Evolutionary conservation across 2,797 vertebrate species (phyloP), one percentile per base, ranked within the genome.

Genomic region (Sibirionetta formosa): DNA sequence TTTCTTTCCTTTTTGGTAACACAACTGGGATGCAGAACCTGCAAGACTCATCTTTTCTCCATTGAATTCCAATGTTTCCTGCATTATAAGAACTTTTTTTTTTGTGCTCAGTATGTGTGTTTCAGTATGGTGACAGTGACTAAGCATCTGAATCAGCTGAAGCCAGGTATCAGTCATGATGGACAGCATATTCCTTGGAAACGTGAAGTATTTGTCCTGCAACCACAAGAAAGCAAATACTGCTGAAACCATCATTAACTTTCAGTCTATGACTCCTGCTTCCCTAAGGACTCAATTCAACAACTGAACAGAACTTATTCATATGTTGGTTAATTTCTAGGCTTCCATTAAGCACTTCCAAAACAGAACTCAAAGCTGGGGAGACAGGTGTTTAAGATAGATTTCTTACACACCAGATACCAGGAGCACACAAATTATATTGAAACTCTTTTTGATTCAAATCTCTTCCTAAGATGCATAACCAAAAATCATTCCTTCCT

Each of bases 161-260:
- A 92, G 65, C 70, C 80, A 71, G 27, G 63, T 92, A 88, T 92
- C 69, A 54, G 77, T 83, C 80, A 57, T 50, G 42, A 71, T 0
- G 24, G 35, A 35, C 31, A 68, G 44, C 7, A 2, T 1, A 42
- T 90, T 94, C 86, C 90, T 83, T 84, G 70, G 81, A 83, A 94
- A 95, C 68, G 78, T n/a, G 56, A 38, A 93, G 22, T 48, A 78
- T 86, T 93, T 95, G 46, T 90, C 83, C 83, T 81, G 78, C 10
- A 86, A 90, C 83, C 80, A 71, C 12, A 84, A 90, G 60, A 88
- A 88, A 92, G 63, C 17, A 88, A 92, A 69, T 84, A 90, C 58
- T 48, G 33, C 23, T 86, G 54, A 81, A 31, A 84, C 31, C 50
- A 81, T 86, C 80, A 83, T 95, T 92, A 96, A 63, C 66, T 94